A percentile compares a stretch with the other conserved stretches of the same genome.
These are phyloP conservation scores for Proctacanthus coquilletti DNA, from an alignment of 1,140 invertebrate species.

Conservation along the genomic window DNA sequence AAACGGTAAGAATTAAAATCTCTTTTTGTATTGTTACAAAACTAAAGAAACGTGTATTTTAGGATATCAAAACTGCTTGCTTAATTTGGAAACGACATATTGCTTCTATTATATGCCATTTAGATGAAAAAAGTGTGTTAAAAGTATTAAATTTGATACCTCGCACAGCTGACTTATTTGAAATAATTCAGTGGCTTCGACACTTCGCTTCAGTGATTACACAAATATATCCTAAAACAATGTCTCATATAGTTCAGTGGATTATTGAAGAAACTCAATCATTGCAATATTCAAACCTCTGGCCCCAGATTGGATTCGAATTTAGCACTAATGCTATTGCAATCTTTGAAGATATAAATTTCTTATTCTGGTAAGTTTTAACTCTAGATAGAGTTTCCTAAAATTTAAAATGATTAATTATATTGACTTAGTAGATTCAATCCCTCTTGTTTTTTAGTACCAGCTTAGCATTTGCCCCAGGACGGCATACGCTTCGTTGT, in stretches of 20 bases:
- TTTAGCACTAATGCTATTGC: slow-evolving; percentile 22
- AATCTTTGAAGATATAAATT: slow-evolving; percentile 23
- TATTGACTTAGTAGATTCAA: no score
- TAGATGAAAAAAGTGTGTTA: slow-evolving; percentile 16
- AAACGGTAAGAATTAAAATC: slow-evolving; percentile 3
- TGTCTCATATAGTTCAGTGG: slow-evolving; percentile 24
- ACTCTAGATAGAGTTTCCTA: not conserved
- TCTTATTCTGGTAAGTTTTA: slow-evolving; percentile 19
- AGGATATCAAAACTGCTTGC: slow-evolving; percentile 21
- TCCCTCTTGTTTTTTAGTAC: no score
- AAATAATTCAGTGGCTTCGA: slow-evolving; percentile 23
- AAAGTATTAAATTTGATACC: slow-evolving; percentile 20
- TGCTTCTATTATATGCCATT: slow-evolving; percentile 15
- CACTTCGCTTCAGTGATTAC: slow-evolving; percentile 22
- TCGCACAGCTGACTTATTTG: slow-evolving; percentile 17
- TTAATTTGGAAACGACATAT: slow-evolving; percentile 26
- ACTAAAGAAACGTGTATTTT: not conserved
- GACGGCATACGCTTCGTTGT: no score
- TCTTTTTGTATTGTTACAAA: not conserved
- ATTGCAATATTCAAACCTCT: slow-evolving; percentile 21
- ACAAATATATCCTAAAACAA: slow-evolving; percentile 22
- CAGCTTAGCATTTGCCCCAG: no score
- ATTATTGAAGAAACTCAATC: slow-evolving; percentile 22
- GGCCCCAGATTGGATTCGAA: slow-evolving; percentile 27
- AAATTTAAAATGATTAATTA: not conserved